These are phyloP conservation scores for Lanistes nyassanus DNA, from an alignment of 1,140 invertebrate genomes.

Conservation along the genomic window DNA sequence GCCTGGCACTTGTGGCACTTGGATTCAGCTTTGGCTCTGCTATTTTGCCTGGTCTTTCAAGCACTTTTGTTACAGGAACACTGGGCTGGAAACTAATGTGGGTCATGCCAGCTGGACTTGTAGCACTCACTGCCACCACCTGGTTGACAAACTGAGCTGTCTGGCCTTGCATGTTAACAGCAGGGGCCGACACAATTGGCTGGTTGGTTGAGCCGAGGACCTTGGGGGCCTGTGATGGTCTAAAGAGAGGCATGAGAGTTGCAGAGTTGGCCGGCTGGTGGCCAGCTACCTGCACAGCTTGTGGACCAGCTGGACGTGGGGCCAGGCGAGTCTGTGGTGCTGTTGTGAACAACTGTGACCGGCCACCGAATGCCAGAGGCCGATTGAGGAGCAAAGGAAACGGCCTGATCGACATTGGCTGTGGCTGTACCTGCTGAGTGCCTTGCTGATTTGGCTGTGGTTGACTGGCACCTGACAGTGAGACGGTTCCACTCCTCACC, in stretches of 20 bases:
- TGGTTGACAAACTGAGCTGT: conserved; percentile 22
- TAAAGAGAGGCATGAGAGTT: conserved; percentile 27
- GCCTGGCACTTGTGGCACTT: background rate
- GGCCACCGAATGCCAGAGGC: conserved; percentile 3
- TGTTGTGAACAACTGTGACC: conserved; percentile 21
- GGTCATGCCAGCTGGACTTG: conserved; percentile 1
- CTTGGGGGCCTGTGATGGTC: conserved; percentile 6
- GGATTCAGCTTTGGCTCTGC: background rate
- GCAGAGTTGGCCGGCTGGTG: conserved; percentile 16
- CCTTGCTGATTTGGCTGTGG: background rate
- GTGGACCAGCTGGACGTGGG: conserved; percentile 17
- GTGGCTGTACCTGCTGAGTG: background rate
- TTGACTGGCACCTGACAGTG: background rate
- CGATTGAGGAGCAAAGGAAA: conserved; percentile 14
- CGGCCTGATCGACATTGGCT: conserved; percentile 17
- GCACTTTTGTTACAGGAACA: background rate
- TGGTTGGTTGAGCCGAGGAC: background rate
- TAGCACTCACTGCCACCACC: conserved; percentile 2
- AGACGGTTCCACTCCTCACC: background rate
- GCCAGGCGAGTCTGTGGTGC: conserved; percentile 20
- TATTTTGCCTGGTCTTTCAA: conserved; percentile 13
- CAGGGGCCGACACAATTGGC: conserved; percentile 3
- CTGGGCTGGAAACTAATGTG: conserved; percentile 15
- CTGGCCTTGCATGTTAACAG: conserved; percentile 8
- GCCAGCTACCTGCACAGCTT: conserved; percentile 22